Conservation (phyloP, 2,797 vertebrate genomes). For the Vultur gryphus region DNA sequence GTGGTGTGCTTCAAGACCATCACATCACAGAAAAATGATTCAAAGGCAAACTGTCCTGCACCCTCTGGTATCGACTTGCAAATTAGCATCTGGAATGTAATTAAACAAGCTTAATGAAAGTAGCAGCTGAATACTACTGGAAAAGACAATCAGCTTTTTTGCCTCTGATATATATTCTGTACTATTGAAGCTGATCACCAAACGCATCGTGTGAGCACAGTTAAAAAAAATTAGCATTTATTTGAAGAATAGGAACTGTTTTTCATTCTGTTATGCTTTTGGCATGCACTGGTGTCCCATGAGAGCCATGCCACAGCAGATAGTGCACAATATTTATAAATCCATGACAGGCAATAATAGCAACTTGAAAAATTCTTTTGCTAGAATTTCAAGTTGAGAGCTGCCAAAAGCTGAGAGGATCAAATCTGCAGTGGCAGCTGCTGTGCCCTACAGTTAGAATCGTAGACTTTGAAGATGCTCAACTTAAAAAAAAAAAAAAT, state of each 20-base stretch:
- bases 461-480: slow-evolving; percentile 87
- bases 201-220: slow-evolving; percentile 89
- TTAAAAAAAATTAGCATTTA: slow-evolving; percentile 94
- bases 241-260: slow-evolving; percentile 89
- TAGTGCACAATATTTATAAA: slow-evolving; percentile 85
- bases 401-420: slow-evolving; percentile 83
- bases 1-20: slow-evolving; percentile 82
- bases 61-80: slow-evolving; percentile 95
- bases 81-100: slow-evolving; percentile 98
- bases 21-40: slow-evolving; percentile 92
- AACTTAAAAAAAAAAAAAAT: slow-evolving; percentile 74
- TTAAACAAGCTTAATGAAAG: slow-evolving; percentile 97
- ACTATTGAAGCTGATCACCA: slow-evolving; percentile 90
- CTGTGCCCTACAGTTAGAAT: slow-evolving; percentile 87
- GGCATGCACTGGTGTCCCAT: slow-evolving; percentile 85
- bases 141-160: slow-evolving; percentile 85
- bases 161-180: slow-evolving; percentile 82
- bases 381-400: slow-evolving; percentile 81
- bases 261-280: slow-evolving; percentile 92
- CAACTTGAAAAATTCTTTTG: slow-evolving; percentile 87
- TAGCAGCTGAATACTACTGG: slow-evolving; percentile 83
- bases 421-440: slow-evolving; percentile 86
- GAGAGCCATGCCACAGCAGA: slow-evolving; percentile 79
- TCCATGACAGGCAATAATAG: slow-evolving; percentile 87
- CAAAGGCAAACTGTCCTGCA: slow-evolving; percentile 93